Evolutionary conservation across 2,113 vertebrate genomes (phyloP), one percentile per base, ranked within the genome.

Genomic region (Tringa solitaria): DNA sequence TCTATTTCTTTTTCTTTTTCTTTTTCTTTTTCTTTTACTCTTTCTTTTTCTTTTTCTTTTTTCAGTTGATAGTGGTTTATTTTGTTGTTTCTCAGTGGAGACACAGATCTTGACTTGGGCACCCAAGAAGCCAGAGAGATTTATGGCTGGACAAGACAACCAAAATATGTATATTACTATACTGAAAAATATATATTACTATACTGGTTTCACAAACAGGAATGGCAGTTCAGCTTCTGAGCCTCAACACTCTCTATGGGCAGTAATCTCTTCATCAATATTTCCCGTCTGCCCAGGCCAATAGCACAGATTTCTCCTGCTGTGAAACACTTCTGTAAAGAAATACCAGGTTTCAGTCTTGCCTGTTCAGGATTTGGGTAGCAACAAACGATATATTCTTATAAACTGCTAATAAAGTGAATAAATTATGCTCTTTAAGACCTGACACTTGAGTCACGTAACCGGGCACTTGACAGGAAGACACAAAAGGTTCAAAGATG

Each of bases 191-290:
- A 5, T 28, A 3, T 41, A 48, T 68, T 80, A 27, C 32, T 19
- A 18, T n/a, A 26, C 6, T 8, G 43, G 21, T 63, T 79, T 75
- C 33, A 32, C 41, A 39, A 45, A 39, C 0, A 0, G 11, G 14
- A 48, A 18, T 28, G 46, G 8, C 51, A 61, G 26, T 54, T 72
- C 22, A 26, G 19, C 9, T 79, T 77, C 69, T 70, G n/a, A 5
- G 6, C 19, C 37, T 89, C 73, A 84, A 43, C 60, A 73, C 9
- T 27, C 11, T 60, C 35, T 57, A 45, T 5, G 10, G 21, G 13
- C 2, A 4, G 22, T 50, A 28, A 87, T 32, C 10, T 61, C 27
- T 61, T 73, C 3, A 60, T 50, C 30, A 56, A 1, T 39, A 91
- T 67, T 93, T 84, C 46, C 69, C 77, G 14, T 75, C 65, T 86